Conservation (phyloP, 2,797 vertebrate species). For the Heliangelus exortis region DNA sequence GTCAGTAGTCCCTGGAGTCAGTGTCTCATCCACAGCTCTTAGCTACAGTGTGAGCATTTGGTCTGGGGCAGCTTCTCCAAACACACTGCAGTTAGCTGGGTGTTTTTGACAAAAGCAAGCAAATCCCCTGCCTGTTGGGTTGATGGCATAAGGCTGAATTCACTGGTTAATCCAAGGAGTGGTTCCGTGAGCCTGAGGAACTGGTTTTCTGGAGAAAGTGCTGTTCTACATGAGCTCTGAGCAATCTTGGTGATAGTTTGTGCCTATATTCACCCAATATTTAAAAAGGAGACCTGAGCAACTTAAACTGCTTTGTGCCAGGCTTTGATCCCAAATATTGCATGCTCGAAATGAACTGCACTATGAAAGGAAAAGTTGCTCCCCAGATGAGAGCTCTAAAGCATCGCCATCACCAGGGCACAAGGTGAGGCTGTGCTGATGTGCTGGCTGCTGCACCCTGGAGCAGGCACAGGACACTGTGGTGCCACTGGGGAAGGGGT, state of each 20-base stretch:
- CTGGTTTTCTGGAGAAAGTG: background rate
- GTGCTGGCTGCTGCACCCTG: too few relatives aligned
- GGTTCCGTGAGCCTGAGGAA: background rate
- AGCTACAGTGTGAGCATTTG: background rate
- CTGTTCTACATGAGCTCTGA: background rate
- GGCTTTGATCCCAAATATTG: background rate
- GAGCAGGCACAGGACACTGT: background rate
- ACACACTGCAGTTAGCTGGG: background rate
- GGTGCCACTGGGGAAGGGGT: too few relatives aligned
- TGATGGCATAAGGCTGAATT: background rate
- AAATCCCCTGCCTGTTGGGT: background rate
- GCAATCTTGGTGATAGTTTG: background rate
- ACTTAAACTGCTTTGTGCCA: background rate
- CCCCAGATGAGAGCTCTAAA: background rate
- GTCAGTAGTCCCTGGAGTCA: background rate
- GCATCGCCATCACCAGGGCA: rapidly evolving
- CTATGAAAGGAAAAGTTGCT: background rate
- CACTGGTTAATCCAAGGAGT: background rate
- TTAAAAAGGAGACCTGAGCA: background rate
- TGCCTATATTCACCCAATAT: background rate
- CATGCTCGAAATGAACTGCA: background rate
- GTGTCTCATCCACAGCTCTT: background rate
- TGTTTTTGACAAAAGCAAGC: background rate
- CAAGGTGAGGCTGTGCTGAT: background rate
- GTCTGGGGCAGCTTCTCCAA: background rate